Evolutionary conservation across 1,140 invertebrate genomes (phyloP).

Genomic region (Papilio glaucus): DNA sequence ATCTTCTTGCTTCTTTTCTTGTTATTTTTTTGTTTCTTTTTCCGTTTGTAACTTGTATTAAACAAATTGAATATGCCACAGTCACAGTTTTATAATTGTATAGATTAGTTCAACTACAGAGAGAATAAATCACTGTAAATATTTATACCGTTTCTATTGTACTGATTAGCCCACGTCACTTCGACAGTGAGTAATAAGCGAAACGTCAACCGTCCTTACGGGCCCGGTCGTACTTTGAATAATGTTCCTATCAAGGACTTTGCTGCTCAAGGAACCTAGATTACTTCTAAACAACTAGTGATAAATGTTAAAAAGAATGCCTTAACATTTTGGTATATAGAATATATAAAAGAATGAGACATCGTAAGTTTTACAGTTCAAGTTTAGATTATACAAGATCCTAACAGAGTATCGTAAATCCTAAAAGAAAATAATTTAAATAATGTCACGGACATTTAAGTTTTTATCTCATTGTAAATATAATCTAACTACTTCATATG

Average conservation of each 20-base stretch:
- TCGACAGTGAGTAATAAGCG: conserved; percentile 7
- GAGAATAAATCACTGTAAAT: neutral
- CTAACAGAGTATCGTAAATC: too few species aligned
- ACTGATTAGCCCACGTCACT: neutral
- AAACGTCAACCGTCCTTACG: conserved; percentile 26
- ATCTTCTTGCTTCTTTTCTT: too few species aligned
- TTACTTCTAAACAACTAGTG: neutral
- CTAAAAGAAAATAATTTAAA: too few species aligned
- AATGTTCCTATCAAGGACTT: conserved; percentile 18
- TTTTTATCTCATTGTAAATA: too few species aligned
- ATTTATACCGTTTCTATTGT: neutral
- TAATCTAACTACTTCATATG: too few species aligned
- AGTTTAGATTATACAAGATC: too few species aligned
- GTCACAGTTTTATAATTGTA: neutral
- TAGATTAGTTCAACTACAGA: conserved; percentile 5
- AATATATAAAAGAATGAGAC: too few species aligned
- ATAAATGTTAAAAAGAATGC: neutral
- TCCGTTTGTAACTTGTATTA: neutral
- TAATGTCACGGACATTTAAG: too few species aligned
- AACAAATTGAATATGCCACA: neutral
- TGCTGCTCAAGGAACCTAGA: neutral
- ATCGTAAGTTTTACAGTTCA: too few species aligned
- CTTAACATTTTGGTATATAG: too few species aligned
- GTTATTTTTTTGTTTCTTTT: too few species aligned
- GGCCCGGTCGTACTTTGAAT: conserved; percentile 19